Conservation (phyloP, 2,113 vertebrate genomes). For the Podarcis muralis region DNA sequence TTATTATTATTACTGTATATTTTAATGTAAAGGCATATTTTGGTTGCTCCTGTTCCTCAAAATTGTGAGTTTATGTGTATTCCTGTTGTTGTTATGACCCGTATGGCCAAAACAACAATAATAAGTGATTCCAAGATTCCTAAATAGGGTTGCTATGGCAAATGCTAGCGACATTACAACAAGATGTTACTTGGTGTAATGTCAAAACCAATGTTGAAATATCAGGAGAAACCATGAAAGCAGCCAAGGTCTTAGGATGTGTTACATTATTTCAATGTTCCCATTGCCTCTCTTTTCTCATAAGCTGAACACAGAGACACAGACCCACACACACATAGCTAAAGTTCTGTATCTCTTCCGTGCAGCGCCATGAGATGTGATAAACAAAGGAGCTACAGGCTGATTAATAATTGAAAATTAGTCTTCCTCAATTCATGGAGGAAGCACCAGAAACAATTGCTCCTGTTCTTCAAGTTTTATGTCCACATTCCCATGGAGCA, state of each 20-base stretch:
- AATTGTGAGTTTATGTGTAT: too few relatives aligned
- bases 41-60: too few relatives aligned
- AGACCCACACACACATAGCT: background rate
- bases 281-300: background rate
- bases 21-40: too few relatives aligned
- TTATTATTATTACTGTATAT: too few relatives aligned
- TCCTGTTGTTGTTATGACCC: too few relatives aligned
- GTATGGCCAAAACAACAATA: too few relatives aligned
- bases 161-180: background rate
- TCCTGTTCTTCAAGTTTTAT: constrained; percentile 16
- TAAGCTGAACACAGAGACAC: background rate
- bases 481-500: constrained; percentile 34
- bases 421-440: background rate
- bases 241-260: background rate
- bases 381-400: background rate
- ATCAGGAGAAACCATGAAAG: background rate
- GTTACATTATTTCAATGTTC: background rate
- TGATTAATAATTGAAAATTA: constrained; percentile 14
- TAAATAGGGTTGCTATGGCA: background rate
- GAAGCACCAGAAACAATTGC: constrained; percentile 26
- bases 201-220: background rate
- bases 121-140: too few relatives aligned
- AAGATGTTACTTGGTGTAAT: background rate
- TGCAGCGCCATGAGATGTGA: background rate
- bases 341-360: background rate